Conservation (phyloP, 2,888 invertebrate species). For the Troilus luridus region DNA sequence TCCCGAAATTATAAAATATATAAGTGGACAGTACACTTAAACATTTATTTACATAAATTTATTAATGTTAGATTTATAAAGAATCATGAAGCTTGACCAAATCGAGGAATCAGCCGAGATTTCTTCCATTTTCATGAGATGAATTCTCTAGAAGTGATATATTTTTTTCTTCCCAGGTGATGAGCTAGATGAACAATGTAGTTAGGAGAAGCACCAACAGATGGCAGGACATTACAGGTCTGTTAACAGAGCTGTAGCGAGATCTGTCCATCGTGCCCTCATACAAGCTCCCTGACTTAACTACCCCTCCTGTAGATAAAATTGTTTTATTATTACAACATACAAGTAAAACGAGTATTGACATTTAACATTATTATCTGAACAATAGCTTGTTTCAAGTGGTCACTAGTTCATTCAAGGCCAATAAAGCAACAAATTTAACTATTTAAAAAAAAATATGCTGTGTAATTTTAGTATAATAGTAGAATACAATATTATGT, state of each 20-base stretch:
- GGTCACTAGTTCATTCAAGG: neutral
- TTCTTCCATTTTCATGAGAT: neutral
- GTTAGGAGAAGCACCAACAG: neutral
- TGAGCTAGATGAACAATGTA: neutral
- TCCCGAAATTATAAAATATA: conserved; percentile 20
- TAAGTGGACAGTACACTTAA: conserved; percentile 37
- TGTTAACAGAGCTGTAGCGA: neutral
- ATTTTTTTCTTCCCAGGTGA: neutral
- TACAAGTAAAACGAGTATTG: neutral
- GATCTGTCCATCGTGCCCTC: conserved; percentile 14
- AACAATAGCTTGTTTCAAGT: neutral
- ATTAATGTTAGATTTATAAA: neutral
- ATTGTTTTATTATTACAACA: neutral
- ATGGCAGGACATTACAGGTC: neutral
- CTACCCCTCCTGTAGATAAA: neutral
- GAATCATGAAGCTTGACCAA: conserved; percentile 15
- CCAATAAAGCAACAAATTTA: neutral
- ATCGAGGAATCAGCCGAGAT: neutral
- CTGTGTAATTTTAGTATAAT: no score
- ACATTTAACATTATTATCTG: neutral
- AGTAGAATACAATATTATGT: no score
- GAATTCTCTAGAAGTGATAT: neutral
- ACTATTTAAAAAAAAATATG: neutral
- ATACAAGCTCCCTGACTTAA: conserved; percentile 12
- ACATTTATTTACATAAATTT: conserved; percentile 35